Percentiles rank a stretch among this genome's conserved stretches.
Evolutionary conservation across 2,113 vertebrate species (phyloP).

Genomic region (Cynocephalus volans): DNA sequence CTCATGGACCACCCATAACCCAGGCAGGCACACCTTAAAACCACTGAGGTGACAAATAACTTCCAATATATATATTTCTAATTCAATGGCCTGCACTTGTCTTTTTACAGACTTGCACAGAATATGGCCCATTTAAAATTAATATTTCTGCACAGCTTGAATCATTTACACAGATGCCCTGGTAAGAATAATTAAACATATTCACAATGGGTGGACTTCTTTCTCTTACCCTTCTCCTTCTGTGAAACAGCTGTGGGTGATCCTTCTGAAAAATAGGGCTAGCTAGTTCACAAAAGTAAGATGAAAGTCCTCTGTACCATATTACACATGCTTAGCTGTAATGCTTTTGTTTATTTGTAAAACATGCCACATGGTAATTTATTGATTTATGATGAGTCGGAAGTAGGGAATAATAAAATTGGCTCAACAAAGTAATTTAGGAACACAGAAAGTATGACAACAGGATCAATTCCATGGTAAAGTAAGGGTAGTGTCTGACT

Average conservation of each 20-base stretch:
- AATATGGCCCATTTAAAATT: slow-evolving; percentile 54
- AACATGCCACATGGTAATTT: slow-evolving; percentile 35
- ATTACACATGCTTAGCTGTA: slow-evolving; percentile 42
- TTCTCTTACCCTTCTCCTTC: slow-evolving; percentile 14
- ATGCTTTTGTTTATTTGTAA: slow-evolving; percentile 63
- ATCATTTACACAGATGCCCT: slow-evolving; percentile 21
- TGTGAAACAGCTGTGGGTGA: slow-evolving; percentile 60
- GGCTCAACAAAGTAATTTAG: background rate
- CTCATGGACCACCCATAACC: slow-evolving; percentile 20
- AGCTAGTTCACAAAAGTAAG: slow-evolving; percentile 6
- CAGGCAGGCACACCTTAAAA: slow-evolving; percentile 54
- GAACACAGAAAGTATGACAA: background rate
- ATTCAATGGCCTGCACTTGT: background rate
- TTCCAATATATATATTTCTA: slow-evolving; percentile 12
- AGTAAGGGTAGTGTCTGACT: background rate
- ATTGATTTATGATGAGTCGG: slow-evolving; percentile 32
- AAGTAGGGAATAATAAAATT: background rate
- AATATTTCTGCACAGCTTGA: slow-evolving; percentile 64
- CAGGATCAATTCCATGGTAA: background rate
- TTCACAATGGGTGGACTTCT: slow-evolving; percentile 28
- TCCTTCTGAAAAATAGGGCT: slow-evolving; percentile 14
- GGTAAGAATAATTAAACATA: slow-evolving; percentile 54
- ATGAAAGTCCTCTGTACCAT: slow-evolving; percentile 31
- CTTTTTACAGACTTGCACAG: slow-evolving; percentile 32
- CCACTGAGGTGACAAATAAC: background rate